Percentiles rank a stretch among this genome's conserved stretches.
phyloP scores from a whole-genome alignment of 1,140 invertebrate species.

The Camponotus floridanus region DNA sequence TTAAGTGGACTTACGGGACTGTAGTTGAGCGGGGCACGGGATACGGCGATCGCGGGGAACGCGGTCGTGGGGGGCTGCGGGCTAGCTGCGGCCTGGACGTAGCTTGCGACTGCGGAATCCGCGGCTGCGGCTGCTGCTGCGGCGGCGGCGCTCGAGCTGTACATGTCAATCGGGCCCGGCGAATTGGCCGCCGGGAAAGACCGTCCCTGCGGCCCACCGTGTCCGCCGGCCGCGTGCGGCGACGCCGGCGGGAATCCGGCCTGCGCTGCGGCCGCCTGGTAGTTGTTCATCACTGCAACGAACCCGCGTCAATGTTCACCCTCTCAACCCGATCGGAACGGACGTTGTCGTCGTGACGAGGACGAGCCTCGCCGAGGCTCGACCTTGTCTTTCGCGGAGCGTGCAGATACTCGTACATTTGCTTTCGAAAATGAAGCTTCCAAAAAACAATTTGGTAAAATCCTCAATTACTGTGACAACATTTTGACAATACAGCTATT shows the following conservation, averaged over 20 bases:
- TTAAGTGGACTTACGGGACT: slow-evolving; percentile 91
- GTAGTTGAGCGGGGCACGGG: slow-evolving; percentile 95
- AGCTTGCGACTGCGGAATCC: slow-evolving; percentile 90
- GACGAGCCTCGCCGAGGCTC: background rate
- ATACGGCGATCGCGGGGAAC: slow-evolving; percentile 96
- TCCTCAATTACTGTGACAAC: slow-evolving; percentile 3
- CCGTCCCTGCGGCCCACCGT: slow-evolving; percentile 89
- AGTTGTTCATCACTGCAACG: slow-evolving; percentile 97
- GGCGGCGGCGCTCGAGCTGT: slow-evolving; percentile 92
- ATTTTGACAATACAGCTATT: background rate
- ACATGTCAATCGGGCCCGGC: slow-evolving; percentile 95
- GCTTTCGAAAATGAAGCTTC: background rate
- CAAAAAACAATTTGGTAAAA: background rate
- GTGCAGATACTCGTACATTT: background rate
- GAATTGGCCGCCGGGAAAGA: slow-evolving; percentile 96
- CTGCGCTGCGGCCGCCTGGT: slow-evolving; percentile 93
- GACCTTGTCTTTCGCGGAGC: slow-evolving; percentile 1
- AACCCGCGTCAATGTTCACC: slow-evolving; percentile 73
- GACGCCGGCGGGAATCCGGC: slow-evolving; percentile 91
- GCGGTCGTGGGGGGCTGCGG: slow-evolving; percentile 94
- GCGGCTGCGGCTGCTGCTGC: slow-evolving; percentile 88
- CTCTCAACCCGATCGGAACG: slow-evolving; percentile 14
- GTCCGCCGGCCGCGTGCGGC: slow-evolving; percentile 87
- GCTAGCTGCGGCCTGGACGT: slow-evolving; percentile 95
- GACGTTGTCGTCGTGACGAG: background rate